Conservation (phyloP, 2,888 invertebrate genomes). For the Eucera pruinosa region DNA sequence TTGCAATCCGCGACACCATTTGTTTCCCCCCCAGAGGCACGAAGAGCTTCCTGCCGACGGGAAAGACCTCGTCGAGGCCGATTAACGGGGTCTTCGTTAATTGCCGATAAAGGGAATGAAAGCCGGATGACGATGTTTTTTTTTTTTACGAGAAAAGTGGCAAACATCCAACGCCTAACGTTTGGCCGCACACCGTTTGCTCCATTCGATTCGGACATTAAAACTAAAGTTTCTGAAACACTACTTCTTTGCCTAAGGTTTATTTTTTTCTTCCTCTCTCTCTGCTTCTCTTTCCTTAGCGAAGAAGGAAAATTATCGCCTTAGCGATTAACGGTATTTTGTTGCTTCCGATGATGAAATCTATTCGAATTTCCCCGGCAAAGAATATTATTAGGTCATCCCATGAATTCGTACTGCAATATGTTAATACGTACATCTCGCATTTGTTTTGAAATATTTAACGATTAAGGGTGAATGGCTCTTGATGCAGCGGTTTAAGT, state of each 20-base stretch:
- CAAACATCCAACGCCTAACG: background rate
- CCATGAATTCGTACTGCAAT: too few relatives aligned
- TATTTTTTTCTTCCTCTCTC: background rate
- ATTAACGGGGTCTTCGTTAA: constrained; percentile 60
- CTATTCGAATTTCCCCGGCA: too few relatives aligned
- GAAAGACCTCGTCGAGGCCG: constrained; percentile 19
- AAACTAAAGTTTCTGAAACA: too few relatives aligned
- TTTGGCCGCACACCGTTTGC: background rate
- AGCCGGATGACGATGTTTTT: background rate
- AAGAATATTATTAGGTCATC: too few relatives aligned
- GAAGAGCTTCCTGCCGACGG: constrained; percentile 20
- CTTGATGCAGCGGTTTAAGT: too few relatives aligned
- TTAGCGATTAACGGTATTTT: too few relatives aligned
- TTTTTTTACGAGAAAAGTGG: background rate
- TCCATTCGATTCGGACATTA: background rate
- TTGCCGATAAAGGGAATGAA: constrained; percentile 48
- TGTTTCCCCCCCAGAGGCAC: constrained; percentile 58
- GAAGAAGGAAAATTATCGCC: too few relatives aligned
- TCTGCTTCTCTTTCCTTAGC: background rate
- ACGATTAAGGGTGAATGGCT: too few relatives aligned
- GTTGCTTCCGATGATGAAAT: too few relatives aligned
- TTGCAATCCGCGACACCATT: constrained; percentile 70
- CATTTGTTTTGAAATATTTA: too few relatives aligned
- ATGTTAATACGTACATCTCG: too few relatives aligned
- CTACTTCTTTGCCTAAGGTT: background rate